Base-by-base conservation (phyloP, 2,113 vertebrate genomes). In the Toxotes chatareus region DNA sequence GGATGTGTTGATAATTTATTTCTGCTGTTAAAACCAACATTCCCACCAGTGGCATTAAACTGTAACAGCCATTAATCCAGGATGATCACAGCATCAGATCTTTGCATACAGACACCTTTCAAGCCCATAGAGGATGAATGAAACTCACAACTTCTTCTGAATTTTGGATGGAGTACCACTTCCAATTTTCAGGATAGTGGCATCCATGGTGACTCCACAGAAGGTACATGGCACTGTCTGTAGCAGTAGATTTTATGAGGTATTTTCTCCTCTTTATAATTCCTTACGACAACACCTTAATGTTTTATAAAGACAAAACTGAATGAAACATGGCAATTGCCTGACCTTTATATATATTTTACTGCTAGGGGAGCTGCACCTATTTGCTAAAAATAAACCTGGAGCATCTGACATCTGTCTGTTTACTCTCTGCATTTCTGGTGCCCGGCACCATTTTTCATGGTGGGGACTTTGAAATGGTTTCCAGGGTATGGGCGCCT, bases 361-460 rank as follows among this genome's bases (percentile, higher is more conserved):
- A 36, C 61, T 42, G 4, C 73, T 47, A 38, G 36, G n/a, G 36
- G 42, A 76, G 42, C 42, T 85, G 66, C 32, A 38, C 59, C 66
- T 34, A 73, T 78, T 84, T 65, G 67, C 60, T 79, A 80, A 87
- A 91, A 69, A 84, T 73, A 85, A 85, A 87, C 36, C 68, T 70
- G 19, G 62, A 51, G 79, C 62, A 82, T 82, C 64, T 76, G 80
- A 80, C 69, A 85, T 78, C 83, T 66, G 71, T 80, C 73, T 82
- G 76, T 64, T 76, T 83, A 84, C 83, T 81, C 65, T 72, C 86
- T 77, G 57, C 63, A 82, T 90, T 89, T 86, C 72, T 73, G 72
- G 27, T 73, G 51, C 76, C 68, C 76, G 81, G 53, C 63, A 68
- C 65, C 59, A 74, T 87, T 85, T 84, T 74, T 84, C 31, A 89